Base-by-base conservation (phyloP, 2,888 invertebrate species). In the Xanthia togata region DNA sequence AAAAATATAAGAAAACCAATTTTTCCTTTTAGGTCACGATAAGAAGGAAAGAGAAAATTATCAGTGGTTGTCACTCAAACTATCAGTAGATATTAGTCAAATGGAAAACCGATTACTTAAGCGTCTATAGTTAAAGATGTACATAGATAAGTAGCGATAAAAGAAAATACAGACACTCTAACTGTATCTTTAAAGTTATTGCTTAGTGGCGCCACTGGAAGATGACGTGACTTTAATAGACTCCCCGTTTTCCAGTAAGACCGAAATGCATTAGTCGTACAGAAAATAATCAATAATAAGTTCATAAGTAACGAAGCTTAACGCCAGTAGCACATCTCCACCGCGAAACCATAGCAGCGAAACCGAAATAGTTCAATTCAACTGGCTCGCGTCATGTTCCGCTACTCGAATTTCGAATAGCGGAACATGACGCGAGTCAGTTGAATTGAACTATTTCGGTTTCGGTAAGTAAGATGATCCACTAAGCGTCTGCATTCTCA, bases 391-490 rank as follows among this genome's bases (percentile, higher is more conserved):
- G n/a, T n/a, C n/a, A n/a, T n/a, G n/a, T n/a, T n/a, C n/a, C n/a
- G n/a, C n/a, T n/a, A n/a, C n/a, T n/a, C n/a, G n/a, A n/a, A n/a
- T n/a, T n/a, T n/a, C n/a, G n/a, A n/a, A n/a, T n/a, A n/a, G n/a
- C n/a, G n/a, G n/a, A n/a, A n/a, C n/a, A n/a, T n/a, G n/a, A n/a
- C n/a, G n/a, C n/a, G n/a, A n/a, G n/a, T n/a, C n/a, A n/a, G n/a
- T n/a, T n/a, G n/a, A n/a, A n/a, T n/a, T n/a, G n/a, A n/a, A n/a
- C n/a, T n/a, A n/a, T n/a, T n/a, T n/a, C n/a, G n/a, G n/a, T n/a
- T n/a, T n/a, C n/a, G n/a, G n/a, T 76, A 72, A 81, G 82, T 85
- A 82, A 71, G 60, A 72, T 76, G 85, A 82, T 85, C 82, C 82
- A 69, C 55, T 64, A 71, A 60, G 50, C 62, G 82, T 75, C 76